phyloP scores from a whole-genome alignment of 2,113 vertebrate genomes.

The Aldabrachelys gigantea region DNA sequence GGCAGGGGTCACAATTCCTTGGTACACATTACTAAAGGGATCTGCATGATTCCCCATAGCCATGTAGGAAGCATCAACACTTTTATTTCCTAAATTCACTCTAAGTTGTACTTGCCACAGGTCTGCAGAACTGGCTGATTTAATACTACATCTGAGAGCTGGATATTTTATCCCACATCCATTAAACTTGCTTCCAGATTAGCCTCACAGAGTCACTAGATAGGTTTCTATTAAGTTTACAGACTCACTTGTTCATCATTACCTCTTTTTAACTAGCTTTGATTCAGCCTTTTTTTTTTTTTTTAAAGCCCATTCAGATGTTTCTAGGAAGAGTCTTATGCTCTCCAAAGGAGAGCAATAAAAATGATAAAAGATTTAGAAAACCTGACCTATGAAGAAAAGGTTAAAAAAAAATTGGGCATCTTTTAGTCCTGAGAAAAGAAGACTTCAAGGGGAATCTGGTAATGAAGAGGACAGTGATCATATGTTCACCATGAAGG shows the following conservation, averaged over 20 bases:
- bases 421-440: background rate
- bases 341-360: background rate
- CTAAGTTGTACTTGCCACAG: background rate
- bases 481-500: background rate
- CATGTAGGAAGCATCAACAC: background rate
- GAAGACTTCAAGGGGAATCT: background rate
- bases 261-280: background rate
- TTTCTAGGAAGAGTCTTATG: background rate
- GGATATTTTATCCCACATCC: background rate
- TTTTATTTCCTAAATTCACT: background rate
- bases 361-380: background rate
- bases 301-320: background rate
- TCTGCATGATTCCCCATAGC: background rate
- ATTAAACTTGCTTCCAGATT: conserved; percentile 25
- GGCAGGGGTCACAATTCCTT: background rate
- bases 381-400: background rate
- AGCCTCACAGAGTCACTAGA: background rate
- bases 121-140: background rate
- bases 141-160: background rate
- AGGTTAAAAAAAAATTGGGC: background rate
- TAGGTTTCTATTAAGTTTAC: background rate
- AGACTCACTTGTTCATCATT: background rate
- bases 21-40: background rate
- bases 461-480: background rate
- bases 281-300: background rate